phyloP scores from a whole-genome alignment of 2,113 vertebrate genomes.

The Dermatemys mawii region DNA sequence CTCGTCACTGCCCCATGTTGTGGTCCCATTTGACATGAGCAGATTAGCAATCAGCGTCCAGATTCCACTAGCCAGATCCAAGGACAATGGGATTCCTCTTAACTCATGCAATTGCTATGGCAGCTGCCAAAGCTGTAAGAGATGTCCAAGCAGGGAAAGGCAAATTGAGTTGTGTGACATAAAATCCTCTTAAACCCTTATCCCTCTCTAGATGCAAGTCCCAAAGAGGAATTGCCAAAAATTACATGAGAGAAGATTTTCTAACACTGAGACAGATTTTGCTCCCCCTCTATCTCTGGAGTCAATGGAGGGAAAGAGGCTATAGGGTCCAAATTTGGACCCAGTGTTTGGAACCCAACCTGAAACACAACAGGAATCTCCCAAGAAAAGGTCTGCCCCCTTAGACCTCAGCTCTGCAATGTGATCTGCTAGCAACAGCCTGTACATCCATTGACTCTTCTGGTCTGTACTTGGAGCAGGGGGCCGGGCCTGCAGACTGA shows the following conservation, averaged over 20 bases:
- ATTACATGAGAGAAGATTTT: background rate
- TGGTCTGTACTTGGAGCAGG: background rate
- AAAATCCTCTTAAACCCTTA: background rate
- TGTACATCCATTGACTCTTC: background rate
- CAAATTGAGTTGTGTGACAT: background rate
- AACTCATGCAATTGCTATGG: background rate
- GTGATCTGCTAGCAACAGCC: background rate
- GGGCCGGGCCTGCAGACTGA: background rate
- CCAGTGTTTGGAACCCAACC: background rate
- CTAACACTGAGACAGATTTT: rapidly evolving
- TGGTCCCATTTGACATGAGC: too few relatives aligned
- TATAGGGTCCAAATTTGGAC: background rate
- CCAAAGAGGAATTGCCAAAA: background rate
- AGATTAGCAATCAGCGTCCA: too few relatives aligned
- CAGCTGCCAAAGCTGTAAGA: background rate
- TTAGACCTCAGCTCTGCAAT: background rate
- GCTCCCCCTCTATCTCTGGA: background rate
- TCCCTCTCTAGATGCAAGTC: background rate
- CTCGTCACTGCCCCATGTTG: background rate
- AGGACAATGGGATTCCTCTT: background rate
- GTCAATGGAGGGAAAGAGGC: rapidly evolving
- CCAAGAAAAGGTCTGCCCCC: background rate
- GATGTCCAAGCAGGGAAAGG: background rate
- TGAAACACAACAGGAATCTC: rapidly evolving
- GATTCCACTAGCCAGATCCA: too few relatives aligned